Evolutionary conservation across 2,113 vertebrate species (phyloP).

Genomic region (Dunckerocampus dactyliophorus): DNA sequence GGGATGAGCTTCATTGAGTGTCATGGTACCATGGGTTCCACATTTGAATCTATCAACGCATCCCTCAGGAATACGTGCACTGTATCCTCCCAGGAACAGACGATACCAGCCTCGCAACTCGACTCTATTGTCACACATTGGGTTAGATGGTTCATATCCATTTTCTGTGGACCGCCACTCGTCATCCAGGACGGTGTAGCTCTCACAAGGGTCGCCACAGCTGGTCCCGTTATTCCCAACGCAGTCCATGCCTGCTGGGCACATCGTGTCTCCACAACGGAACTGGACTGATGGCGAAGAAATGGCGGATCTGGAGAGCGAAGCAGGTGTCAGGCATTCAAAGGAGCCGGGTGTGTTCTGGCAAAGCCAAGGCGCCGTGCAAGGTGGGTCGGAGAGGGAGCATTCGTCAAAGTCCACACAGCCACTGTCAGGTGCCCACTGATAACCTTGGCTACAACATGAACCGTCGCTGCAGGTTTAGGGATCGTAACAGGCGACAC

Average conservation of each 20-base stretch:
- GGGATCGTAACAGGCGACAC: conserved; percentile 47
- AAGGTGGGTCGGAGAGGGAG: conserved; percentile 29
- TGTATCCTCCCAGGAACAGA: conserved; percentile 17
- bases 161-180: conserved; percentile 44
- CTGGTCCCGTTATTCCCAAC: not conserved
- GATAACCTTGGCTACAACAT: conserved; percentile 48
- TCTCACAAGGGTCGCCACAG: conserved; percentile 48
- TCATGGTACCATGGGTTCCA: conserved; percentile 40
- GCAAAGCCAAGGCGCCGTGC: conserved; percentile 31
- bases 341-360: conserved; percentile 52
- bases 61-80: conserved; percentile 45
- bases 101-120: conserved; percentile 56
- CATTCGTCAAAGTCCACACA: conserved; percentile 60
- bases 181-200: conserved; percentile 39
- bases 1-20: conserved; percentile 40
- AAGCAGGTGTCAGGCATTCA: conserved; percentile 17
- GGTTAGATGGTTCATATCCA: fast-evolving
- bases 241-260: conserved; percentile 47
- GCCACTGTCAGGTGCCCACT: conserved; percentile 44
- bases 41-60: conserved; percentile 30
- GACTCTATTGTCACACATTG: not conserved
- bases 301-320: not conserved
- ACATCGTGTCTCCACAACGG: conserved; percentile 10
- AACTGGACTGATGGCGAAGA: conserved; percentile 16
- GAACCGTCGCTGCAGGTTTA: conserved; percentile 29